phyloP scores from a whole-genome alignment of 2,113 vertebrate species.

The Acanthochromis polyacanthus region DNA sequence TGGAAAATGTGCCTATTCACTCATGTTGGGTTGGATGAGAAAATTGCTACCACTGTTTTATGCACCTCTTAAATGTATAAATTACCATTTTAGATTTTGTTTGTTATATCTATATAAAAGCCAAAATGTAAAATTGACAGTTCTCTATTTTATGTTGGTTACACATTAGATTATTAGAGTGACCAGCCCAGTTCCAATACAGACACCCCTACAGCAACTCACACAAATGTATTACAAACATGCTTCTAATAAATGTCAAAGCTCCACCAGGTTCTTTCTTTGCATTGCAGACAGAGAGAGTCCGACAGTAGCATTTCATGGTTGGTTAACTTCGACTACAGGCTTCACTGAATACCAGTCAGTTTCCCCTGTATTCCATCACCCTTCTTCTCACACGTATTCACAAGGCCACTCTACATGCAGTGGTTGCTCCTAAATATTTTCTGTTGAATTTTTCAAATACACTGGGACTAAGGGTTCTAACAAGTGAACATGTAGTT shows the following conservation, averaged over 20 bases:
- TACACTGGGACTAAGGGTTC: neutral
- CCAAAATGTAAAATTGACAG: neutral
- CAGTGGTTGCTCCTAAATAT: neutral
- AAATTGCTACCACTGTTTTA: neutral
- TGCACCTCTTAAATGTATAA: neutral
- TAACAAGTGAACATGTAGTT: neutral
- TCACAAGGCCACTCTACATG: neutral
- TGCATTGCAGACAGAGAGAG: neutral
- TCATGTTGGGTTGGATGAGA: too few relatives aligned
- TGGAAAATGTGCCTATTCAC: neutral
- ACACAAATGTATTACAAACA: too few relatives aligned
- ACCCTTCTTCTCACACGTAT: neutral
- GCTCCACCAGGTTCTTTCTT: neutral
- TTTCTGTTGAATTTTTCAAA: neutral
- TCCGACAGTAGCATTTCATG: neutral
- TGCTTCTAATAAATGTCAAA: neutral
- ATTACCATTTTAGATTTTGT: neutral
- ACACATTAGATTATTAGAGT: neutral
- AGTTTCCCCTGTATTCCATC: neutral
- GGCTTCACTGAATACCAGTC: neutral
- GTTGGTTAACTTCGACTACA: neutral
- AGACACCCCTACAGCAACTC: too few relatives aligned
- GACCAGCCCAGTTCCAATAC: too few relatives aligned
- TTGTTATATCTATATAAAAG: neutral
- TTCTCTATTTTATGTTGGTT: neutral